phyloP scores from a whole-genome alignment of 2,113 vertebrate species.

The Anhinga anhinga region DNA sequence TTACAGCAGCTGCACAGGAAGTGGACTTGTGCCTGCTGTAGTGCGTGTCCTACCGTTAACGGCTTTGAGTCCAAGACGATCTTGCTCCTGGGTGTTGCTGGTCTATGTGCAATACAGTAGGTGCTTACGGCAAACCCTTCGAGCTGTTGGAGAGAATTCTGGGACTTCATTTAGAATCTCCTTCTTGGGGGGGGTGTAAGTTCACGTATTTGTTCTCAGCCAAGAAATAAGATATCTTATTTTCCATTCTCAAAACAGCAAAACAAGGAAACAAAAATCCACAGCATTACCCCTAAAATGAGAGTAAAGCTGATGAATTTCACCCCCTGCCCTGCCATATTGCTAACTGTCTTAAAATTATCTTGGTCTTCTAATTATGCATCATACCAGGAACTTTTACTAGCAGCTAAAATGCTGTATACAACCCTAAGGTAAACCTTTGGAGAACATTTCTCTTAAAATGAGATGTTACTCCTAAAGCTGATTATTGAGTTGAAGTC shows the following conservation, averaged over 20 bases:
- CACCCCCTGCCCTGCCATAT: neutral
- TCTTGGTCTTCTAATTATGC: neutral
- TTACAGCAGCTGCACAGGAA: neutral
- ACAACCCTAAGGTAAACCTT: neutral
- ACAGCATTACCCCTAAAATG: neutral
- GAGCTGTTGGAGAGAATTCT: neutral
- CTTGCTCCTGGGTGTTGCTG: neutral
- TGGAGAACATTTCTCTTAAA: neutral
- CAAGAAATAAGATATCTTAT: neutral
- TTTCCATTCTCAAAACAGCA: neutral
- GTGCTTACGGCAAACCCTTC: neutral
- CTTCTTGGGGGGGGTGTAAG: neutral
- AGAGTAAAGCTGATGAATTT: neutral
- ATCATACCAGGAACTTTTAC: neutral
- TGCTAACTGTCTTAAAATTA: neutral
- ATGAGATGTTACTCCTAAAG: neutral
- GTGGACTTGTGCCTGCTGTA: accelerated
- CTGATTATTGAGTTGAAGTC: neutral
- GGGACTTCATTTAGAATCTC: neutral
- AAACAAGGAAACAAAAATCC: neutral
- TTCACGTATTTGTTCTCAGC: neutral
- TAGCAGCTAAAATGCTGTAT: neutral
- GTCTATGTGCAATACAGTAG: neutral
- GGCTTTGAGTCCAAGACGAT: neutral
- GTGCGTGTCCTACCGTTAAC: accelerated